Conservation (phyloP, 2,113 vertebrate genomes). For the Cinclus cinclus region DNA sequence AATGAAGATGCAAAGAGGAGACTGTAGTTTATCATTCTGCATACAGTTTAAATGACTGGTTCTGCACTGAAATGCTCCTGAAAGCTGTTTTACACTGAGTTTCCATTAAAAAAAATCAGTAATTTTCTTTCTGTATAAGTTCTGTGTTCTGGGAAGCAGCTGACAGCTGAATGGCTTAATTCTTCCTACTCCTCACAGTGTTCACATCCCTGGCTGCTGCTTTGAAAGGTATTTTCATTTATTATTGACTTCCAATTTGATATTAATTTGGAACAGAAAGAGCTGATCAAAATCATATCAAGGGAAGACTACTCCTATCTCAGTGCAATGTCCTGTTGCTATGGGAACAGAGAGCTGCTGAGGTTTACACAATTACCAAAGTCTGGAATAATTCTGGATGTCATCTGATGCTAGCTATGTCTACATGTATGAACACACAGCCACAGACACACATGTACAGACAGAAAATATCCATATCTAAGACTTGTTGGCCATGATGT, state of each 20-base stretch:
- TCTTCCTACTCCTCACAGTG: background rate
- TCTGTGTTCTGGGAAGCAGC: background rate
- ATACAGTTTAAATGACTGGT: background rate
- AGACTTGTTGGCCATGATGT: background rate
- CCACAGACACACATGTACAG: background rate
- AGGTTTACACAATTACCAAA: background rate
- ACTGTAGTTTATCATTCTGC: background rate
- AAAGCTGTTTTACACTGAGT: background rate
- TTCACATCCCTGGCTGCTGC: background rate
- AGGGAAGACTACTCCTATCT: background rate
- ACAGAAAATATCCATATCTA: background rate
- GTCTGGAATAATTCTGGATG: background rate
- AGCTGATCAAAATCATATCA: constrained; percentile 26
- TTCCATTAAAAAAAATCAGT: background rate
- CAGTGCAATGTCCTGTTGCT: background rate
- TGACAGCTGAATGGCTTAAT: background rate
- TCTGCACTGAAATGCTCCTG: background rate
- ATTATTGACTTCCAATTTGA: constrained; percentile 49
- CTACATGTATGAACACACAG: too few species aligned
- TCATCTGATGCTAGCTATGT: background rate
- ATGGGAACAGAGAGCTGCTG: constrained; percentile 23
- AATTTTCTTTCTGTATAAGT: background rate
- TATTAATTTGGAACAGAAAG: constrained; percentile 50
- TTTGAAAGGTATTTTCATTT: constrained; percentile 21
- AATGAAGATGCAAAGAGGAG: background rate